Conservation (phyloP, 2,888 invertebrate species). For the Athrips mouffetella region DNA sequence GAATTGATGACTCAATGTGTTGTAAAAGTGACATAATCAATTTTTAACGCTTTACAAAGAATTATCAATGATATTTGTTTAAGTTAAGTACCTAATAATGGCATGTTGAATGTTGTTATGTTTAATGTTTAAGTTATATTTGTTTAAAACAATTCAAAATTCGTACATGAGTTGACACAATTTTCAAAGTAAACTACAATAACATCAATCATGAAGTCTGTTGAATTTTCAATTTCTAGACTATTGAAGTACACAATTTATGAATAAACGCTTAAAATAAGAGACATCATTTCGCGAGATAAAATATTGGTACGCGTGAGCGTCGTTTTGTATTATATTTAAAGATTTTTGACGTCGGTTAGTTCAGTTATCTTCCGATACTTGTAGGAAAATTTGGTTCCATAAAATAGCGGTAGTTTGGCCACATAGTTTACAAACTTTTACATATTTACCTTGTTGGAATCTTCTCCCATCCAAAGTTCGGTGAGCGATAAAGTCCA, state of each 20-base stretch:
- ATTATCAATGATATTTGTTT: too few species aligned
- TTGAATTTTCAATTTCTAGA: too few species aligned
- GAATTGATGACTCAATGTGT: conserved; percentile 7
- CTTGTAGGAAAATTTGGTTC: not conserved
- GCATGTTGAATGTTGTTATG: too few species aligned
- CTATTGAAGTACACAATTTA: too few species aligned
- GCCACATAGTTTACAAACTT: conserved; percentile 4
- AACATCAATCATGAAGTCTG: too few species aligned
- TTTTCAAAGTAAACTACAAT: too few species aligned
- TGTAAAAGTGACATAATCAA: conserved; percentile 1
- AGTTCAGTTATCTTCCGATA: not conserved
- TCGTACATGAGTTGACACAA: too few species aligned
- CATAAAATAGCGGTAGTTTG: not conserved
- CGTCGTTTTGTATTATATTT: not conserved
- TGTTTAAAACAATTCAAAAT: too few species aligned
- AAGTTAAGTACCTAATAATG: too few species aligned
- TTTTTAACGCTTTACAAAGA: too few species aligned
- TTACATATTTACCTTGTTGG: not conserved
- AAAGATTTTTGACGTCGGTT: not conserved
- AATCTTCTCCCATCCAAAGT: not conserved
- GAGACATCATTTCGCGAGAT: not conserved
- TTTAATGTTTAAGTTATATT: too few species aligned
- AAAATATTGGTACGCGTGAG: not conserved
- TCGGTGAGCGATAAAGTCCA: conserved; percentile 28
- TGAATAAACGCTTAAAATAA: conserved; percentile 5